These are phyloP conservation scores for Microtus ochrogaster DNA, from an alignment of 2,113 vertebrate species.

Conservation along the genomic window DNA sequence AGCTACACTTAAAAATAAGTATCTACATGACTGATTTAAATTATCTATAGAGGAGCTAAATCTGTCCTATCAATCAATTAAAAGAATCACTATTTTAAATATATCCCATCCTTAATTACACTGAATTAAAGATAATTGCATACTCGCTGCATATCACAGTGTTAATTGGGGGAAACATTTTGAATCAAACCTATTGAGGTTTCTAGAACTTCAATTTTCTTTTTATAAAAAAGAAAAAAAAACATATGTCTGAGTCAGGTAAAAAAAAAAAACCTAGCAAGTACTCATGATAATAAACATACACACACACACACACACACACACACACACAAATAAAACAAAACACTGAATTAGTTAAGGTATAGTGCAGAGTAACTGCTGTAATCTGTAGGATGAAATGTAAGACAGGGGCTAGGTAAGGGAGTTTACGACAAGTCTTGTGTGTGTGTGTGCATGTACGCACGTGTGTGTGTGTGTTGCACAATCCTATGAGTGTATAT, in stretches of 20 bases:
- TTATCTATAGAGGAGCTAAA: constrained; percentile 76
- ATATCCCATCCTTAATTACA: constrained; percentile 77
- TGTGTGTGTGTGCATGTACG: neutral
- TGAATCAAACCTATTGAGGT: constrained; percentile 70
- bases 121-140: constrained; percentile 77
- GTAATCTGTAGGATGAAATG: neutral
- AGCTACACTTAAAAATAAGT: constrained; percentile 45
- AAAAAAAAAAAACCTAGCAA: neutral
- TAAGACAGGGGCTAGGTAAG: constrained; percentile 16
- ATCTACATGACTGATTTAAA: constrained; percentile 73
- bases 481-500: neutral
- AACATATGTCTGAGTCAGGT: constrained; percentile 35
- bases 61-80: constrained; percentile 75
- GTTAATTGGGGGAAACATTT: constrained; percentile 76
- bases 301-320: no score
- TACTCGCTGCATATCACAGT: constrained; percentile 78
- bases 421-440: neutral
- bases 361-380: neutral
- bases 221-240: constrained; percentile 44
- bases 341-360: constrained; percentile 20
- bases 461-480: neutral
- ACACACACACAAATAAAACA: neutral
- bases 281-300: constrained; percentile 30
- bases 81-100: constrained; percentile 78
- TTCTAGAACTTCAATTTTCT: constrained; percentile 62